phyloP scores from a whole-genome alignment of 1,140 invertebrate species.

The Octopus bimaculoides region DNA sequence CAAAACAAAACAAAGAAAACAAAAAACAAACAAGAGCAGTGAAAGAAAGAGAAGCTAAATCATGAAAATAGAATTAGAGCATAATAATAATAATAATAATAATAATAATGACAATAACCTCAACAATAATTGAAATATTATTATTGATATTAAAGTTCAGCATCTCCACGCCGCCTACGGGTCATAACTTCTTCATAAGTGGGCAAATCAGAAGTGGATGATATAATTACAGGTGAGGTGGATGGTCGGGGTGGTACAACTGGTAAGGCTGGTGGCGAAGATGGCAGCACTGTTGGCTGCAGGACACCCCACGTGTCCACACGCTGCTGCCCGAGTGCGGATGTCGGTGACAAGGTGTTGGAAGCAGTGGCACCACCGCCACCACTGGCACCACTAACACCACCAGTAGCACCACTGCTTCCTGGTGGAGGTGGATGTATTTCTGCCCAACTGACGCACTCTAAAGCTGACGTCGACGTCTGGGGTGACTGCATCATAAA shows the following conservation, averaged over 20 bases:
- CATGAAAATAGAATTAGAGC: too few relatives aligned
- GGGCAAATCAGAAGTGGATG: not conserved
- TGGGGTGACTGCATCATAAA: not conserved
- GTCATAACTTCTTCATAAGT: slow-evolving; percentile 7
- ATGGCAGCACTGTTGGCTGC: not conserved
- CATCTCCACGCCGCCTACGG: not conserved
- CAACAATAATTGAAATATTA: too few relatives aligned
- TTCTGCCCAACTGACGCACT: slow-evolving; percentile 12
- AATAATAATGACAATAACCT: too few relatives aligned
- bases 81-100: too few relatives aligned
- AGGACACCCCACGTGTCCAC: not conserved
- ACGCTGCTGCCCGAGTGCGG: not conserved
- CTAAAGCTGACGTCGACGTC: not conserved
- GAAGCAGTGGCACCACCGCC: not conserved
- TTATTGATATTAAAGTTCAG: not conserved
- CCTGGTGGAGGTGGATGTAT: not conserved
- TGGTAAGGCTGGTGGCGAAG: slow-evolving; percentile 1
- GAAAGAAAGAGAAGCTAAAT: too few relatives aligned
- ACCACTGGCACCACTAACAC: not conserved
- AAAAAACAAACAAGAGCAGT: too few relatives aligned
- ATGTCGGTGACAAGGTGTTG: not conserved
- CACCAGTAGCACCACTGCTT: not conserved
- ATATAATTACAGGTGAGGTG: not conserved
- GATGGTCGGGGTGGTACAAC: not conserved
- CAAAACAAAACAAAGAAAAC: too few relatives aligned